phyloP scores from a whole-genome alignment of 2,113 vertebrate species.

The Phyllopteryx taeniolatus region DNA sequence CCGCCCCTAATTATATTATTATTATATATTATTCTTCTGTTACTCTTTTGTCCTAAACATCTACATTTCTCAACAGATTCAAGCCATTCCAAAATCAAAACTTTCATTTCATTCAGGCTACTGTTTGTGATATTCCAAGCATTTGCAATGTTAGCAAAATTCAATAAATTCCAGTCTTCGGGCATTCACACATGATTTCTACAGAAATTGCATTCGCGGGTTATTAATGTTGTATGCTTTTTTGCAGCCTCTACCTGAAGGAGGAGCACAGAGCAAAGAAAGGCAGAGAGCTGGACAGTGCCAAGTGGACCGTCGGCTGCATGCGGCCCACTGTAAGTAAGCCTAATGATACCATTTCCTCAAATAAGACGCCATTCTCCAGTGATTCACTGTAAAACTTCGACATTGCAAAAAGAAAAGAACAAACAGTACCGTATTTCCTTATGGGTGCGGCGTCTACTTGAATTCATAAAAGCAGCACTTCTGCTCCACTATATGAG shows the following conservation, averaged over 20 bases:
- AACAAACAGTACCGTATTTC: neutral
- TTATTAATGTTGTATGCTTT: neutral
- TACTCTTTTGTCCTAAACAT: too few species aligned
- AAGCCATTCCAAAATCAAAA: too few species aligned
- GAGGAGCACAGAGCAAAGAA: slow-evolving; percentile 86
- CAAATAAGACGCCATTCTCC: too few species aligned
- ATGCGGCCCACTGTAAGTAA: slow-evolving; percentile 75
- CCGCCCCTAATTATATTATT: too few species aligned
- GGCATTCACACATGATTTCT: neutral
- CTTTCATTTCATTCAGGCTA: too few species aligned
- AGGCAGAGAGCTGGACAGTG: slow-evolving; percentile 75
- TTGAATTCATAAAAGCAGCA: too few species aligned
- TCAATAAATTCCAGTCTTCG: neutral
- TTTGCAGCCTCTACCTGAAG: slow-evolving; percentile 80
- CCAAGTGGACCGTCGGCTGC: slow-evolving; percentile 83
- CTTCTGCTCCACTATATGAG: neutral
- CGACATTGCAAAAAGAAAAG: too few species aligned
- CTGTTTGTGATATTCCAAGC: neutral
- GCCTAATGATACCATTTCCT: neutral
- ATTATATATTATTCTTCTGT: too few species aligned
- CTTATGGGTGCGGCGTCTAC: neutral
- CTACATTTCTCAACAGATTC: too few species aligned
- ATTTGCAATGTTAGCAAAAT: neutral
- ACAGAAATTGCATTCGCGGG: neutral
- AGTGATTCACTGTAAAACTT: too few species aligned